Percentiles rank a stretch among this genome's conserved stretches.
phyloP scores from a whole-genome alignment of 2,888 invertebrate species.

The Zygothrica quintamaculata region DNA sequence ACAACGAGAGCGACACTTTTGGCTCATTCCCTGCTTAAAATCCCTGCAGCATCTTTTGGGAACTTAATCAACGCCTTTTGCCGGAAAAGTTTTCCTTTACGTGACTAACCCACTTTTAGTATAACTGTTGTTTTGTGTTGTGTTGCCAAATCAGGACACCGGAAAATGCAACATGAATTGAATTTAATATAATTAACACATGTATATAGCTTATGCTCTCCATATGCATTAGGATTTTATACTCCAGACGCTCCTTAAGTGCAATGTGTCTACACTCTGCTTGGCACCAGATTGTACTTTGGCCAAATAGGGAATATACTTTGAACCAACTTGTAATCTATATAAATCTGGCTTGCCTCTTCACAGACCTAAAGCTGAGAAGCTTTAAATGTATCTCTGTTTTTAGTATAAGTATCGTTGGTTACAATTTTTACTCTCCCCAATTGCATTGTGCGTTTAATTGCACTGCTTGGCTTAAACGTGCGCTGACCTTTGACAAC shows the following conservation, averaged over 20 bases:
- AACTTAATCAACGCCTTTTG: slow-evolving; percentile 69
- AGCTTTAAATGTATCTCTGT: slow-evolving; percentile 6
- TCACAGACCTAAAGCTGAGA: slow-evolving; percentile 4
- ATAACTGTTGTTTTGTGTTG: too few relatives aligned
- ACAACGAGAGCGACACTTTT: slow-evolving; percentile 52
- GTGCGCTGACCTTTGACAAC: slow-evolving; percentile 78
- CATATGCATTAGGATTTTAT: slow-evolving; percentile 15
- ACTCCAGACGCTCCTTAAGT: slow-evolving; percentile 34
- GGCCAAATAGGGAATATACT: neutral
- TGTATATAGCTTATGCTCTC: slow-evolving; percentile 37
- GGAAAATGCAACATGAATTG: slow-evolving; percentile 48
- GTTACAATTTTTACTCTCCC: slow-evolving; percentile 20
- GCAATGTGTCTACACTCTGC: too few relatives aligned
- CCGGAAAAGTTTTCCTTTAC: slow-evolving; percentile 59
- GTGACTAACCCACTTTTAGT: slow-evolving; percentile 71
- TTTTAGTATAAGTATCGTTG: slow-evolving; percentile 17
- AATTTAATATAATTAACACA: slow-evolving; percentile 66
- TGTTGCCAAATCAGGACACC: slow-evolving; percentile 41
- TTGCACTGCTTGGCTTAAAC: slow-evolving; percentile 78
- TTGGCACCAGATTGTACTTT: too few relatives aligned
- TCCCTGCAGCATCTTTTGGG: slow-evolving; percentile 65
- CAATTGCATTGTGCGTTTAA: slow-evolving; percentile 74
- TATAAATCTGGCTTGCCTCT: slow-evolving; percentile 3
- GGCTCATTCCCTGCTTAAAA: slow-evolving; percentile 33
- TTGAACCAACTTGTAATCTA: too few relatives aligned